These are phyloP conservation scores for Drosophila putrida DNA, from an alignment of 2,888 invertebrate species.

Conservation along the genomic window DNA sequence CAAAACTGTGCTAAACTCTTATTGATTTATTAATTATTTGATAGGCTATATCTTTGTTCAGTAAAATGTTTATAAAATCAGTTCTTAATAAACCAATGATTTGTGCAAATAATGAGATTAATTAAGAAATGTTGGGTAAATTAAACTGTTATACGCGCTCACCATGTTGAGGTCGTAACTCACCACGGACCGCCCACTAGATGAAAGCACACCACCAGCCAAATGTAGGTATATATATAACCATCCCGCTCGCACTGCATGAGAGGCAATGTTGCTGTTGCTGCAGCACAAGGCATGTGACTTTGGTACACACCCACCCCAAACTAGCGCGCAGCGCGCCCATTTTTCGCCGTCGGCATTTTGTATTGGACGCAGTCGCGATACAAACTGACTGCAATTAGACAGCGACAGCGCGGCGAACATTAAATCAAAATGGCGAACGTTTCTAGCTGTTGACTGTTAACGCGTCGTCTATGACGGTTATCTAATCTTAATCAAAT, in stretches of 20 bases:
- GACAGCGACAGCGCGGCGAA: slow-evolving; percentile 41
- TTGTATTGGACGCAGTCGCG: slow-evolving; percentile 61
- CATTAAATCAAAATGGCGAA: slow-evolving; percentile 57
- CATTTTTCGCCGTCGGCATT: slow-evolving; percentile 74
- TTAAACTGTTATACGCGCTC: slow-evolving; percentile 53
- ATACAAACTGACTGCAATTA: slow-evolving; percentile 53
- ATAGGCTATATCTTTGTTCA: too few relatives aligned
- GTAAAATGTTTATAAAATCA: too few relatives aligned
- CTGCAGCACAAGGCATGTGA: slow-evolving; percentile 1
- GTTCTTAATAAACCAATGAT: neutral
- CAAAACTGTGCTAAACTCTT: too few relatives aligned
- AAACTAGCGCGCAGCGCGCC: slow-evolving; percentile 50
- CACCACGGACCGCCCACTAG: slow-evolving; percentile 52
- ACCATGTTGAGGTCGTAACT: slow-evolving; percentile 32
- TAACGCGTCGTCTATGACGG: slow-evolving; percentile 12
- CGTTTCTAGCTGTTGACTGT: slow-evolving; percentile 12
- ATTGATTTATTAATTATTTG: too few relatives aligned
- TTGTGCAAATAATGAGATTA: neutral
- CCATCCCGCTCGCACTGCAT: slow-evolving; percentile 36
- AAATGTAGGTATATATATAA: neutral
- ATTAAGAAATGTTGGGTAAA: neutral
- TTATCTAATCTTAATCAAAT: slow-evolving; percentile 12
- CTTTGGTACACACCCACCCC: slow-evolving; percentile 53
- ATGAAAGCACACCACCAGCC: slow-evolving; percentile 39
- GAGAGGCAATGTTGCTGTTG: slow-evolving; percentile 11